Evolutionary conservation across 2,797 vertebrate genomes (phyloP).

Genomic region (Fringilla coelebs): DNA sequence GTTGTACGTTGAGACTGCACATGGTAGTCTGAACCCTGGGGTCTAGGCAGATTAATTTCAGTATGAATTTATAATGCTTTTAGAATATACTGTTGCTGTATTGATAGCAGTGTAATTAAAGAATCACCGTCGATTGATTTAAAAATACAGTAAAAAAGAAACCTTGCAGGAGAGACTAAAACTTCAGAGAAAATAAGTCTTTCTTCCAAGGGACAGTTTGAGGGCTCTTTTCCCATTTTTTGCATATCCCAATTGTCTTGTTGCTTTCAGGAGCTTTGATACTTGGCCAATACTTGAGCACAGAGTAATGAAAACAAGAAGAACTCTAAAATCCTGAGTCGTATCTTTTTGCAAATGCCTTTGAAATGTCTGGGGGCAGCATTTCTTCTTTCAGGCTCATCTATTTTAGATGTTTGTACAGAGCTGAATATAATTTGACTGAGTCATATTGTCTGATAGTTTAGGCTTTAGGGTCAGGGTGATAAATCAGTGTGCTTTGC

Average conservation of each 20-base stretch:
- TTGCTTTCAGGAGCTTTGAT: neutral
- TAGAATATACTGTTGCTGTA: neutral
- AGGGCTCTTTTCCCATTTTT: neutral
- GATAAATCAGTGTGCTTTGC: neutral
- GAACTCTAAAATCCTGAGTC: neutral
- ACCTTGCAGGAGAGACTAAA: neutral
- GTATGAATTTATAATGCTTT: conserved; percentile 5
- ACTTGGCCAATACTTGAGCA: neutral
- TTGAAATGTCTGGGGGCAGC: conserved; percentile 31
- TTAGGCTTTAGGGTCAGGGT: neutral
- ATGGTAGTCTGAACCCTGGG: neutral
- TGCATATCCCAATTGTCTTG: neutral
- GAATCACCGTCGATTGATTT: neutral
- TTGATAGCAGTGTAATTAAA: conserved; percentile 21
- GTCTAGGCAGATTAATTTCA: conserved; percentile 13
- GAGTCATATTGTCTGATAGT: neutral
- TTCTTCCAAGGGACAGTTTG: neutral
- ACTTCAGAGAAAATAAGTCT: neutral
- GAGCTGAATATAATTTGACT: neutral
- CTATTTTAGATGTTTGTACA: conserved; percentile 6
- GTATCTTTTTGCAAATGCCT: conserved; percentile 26
- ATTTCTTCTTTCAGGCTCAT: conserved; percentile 18
- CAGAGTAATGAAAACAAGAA: conserved; percentile 44
- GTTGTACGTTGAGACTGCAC: neutral
- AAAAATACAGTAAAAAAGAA: neutral